phyloP scores from a whole-genome alignment of 2,888 invertebrate species.

The Strigamia maritima region DNA sequence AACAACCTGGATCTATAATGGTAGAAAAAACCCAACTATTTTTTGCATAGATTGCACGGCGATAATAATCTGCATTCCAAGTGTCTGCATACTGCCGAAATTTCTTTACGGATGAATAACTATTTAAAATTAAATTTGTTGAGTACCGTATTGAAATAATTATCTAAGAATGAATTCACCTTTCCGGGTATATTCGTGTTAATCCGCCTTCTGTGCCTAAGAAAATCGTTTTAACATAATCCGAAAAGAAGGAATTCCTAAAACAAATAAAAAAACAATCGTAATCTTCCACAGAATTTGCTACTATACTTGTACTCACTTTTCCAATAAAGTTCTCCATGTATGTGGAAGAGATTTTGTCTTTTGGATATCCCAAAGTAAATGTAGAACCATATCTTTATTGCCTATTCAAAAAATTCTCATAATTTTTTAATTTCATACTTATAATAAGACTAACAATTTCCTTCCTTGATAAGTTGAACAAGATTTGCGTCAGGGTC shows the following conservation, averaged over 20 bases:
- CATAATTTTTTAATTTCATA: background rate
- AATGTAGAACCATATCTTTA: background rate
- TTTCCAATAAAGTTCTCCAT: background rate
- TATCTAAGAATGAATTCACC: conserved; percentile 45
- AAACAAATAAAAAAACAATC: too few species aligned
- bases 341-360: conserved; percentile 25
- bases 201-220: conserved; percentile 46
- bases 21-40: background rate
- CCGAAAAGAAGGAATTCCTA: conserved; percentile 31
- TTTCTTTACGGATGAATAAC: background rate
- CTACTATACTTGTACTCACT: background rate
- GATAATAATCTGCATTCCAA: background rate
- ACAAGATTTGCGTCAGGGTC: background rate
- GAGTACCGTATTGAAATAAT: conserved; percentile 35
- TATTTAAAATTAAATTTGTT: conserved; percentile 37
- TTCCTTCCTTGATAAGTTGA: background rate
- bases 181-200: conserved; percentile 45
- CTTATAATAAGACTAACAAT: background rate
- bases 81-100: background rate
- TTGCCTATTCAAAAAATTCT: background rate
- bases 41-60: background rate
- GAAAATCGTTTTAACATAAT: conserved; percentile 21
- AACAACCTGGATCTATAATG: background rate
- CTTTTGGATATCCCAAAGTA: conserved; percentile 37
- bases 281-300: background rate